These are phyloP conservation scores for Sinella curviseta DNA, from an alignment of 1,140 invertebrate genomes.

Conservation along the genomic window DNA sequence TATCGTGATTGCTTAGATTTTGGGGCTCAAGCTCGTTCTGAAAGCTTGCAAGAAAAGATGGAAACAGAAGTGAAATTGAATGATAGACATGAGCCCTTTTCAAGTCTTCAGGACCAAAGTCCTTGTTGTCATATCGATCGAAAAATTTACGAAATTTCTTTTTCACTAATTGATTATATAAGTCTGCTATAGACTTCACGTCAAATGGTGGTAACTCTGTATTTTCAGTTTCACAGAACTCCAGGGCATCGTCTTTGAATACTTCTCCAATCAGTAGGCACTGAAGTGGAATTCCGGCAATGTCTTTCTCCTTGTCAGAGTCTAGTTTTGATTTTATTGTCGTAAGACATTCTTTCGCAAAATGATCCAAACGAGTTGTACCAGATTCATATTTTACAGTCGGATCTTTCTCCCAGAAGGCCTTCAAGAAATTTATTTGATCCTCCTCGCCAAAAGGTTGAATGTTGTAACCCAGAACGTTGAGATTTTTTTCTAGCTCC, in stretches of 20 bases:
- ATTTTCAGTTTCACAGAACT: not conserved
- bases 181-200: not conserved
- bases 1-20: not conserved
- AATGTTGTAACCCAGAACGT: not conserved
- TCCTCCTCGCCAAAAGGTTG: not conserved
- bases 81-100: not conserved
- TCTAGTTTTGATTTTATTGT: not conserved
- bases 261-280: not conserved
- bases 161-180: not conserved
- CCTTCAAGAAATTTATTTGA: not conserved
- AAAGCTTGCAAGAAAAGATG: no score
- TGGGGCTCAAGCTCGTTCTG: not conserved
- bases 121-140: not conserved
- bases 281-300: no score
- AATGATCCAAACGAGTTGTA: no score
- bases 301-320: not conserved
- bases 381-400: not conserved
- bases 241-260: not conserved
- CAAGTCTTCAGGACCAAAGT: not conserved
- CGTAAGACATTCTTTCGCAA: not conserved
- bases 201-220: not conserved
- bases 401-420: not conserved
- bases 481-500: not conserved
- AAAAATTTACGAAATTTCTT: not conserved
- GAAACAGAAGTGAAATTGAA: not conserved